phyloP scores from a whole-genome alignment of 2,888 invertebrate genomes.

The Uloborus plumipes region DNA sequence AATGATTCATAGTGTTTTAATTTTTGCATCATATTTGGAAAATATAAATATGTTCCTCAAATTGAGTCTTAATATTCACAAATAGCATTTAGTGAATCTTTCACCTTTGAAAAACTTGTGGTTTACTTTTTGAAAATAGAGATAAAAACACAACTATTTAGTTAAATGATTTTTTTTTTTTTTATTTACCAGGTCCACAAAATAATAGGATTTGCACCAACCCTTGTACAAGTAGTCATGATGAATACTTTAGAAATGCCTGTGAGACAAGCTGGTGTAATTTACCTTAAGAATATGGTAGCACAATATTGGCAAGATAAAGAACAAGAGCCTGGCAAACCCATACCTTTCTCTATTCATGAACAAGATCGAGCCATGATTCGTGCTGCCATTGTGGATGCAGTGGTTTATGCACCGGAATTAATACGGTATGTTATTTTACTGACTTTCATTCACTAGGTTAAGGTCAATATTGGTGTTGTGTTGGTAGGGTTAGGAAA shows the following conservation, averaged over 20 bases:
- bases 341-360: conserved; percentile 82
- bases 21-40: too few relatives aligned
- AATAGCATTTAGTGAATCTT: too few relatives aligned
- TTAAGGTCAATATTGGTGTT: too few relatives aligned
- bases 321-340: conserved; percentile 78
- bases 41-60: too few relatives aligned
- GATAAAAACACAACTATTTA: too few relatives aligned
- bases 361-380: conserved; percentile 96
- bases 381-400: conserved; percentile 93
- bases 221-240: conserved; percentile 90
- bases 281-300: conserved; percentile 95
- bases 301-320: conserved; percentile 84
- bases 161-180: too few relatives aligned
- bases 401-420: conserved; percentile 92
- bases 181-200: conserved; percentile 81
- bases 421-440: conserved; percentile 77
- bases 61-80: too few relatives aligned
- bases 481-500: too few relatives aligned
- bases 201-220: conserved; percentile 96
- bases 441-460: too few relatives aligned
- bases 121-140: too few relatives aligned
- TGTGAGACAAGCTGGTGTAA: conserved; percentile 94
- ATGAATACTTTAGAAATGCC: conserved; percentile 87
- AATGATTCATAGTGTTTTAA: too few relatives aligned
- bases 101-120: too few relatives aligned